phyloP scores from a whole-genome alignment of 2,888 invertebrate species.

The Mesorhabditis sp. region DNA sequence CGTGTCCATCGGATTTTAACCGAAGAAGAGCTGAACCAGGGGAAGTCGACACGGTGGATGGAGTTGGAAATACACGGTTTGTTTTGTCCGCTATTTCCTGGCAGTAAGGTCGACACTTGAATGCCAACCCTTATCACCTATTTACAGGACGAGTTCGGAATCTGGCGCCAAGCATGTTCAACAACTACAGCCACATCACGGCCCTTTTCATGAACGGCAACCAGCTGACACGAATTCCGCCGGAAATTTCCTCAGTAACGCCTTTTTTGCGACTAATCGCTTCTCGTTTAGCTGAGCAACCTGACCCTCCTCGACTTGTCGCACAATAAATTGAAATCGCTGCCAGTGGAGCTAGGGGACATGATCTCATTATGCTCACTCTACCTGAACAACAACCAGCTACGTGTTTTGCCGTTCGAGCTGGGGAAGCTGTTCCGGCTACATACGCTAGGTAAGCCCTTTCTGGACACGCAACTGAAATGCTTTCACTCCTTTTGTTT shows the following conservation, averaged over 20 bases:
- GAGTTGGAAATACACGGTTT: conserved; percentile 55
- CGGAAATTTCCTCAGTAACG: conserved; percentile 74
- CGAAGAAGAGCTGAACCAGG: conserved; percentile 47
- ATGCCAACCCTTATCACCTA: not conserved
- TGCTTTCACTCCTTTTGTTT: conserved; percentile 1
- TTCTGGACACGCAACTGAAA: not conserved
- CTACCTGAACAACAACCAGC: conserved; percentile 85
- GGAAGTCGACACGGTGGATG: conserved; percentile 46
- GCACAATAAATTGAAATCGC: conserved; percentile 84
- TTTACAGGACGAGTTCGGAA: conserved; percentile 87
- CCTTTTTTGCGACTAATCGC: conserved; percentile 36
- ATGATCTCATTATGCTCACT: conserved; percentile 91
- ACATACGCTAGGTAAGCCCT: conserved; percentile 74
- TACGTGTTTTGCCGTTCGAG: conserved; percentile 89
- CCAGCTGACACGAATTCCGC: conserved; percentile 80
- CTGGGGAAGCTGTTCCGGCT: conserved; percentile 94
- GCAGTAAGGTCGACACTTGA: not conserved
- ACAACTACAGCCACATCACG: conserved; percentile 81
- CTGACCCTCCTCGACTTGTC: conserved; percentile 86
- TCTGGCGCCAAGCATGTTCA: conserved; percentile 83
- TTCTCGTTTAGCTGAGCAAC: conserved; percentile 66
- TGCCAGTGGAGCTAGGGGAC: conserved; percentile 94
- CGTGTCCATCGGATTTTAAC: conserved; percentile 49
- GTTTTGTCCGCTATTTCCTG: conserved; percentile 11
- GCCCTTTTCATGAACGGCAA: conserved; percentile 93